Evolutionary conservation across 2,888 invertebrate genomes (phyloP), one percentile per base, ranked within the genome.

Genomic region (Dyspetes luteomarginatus): DNA sequence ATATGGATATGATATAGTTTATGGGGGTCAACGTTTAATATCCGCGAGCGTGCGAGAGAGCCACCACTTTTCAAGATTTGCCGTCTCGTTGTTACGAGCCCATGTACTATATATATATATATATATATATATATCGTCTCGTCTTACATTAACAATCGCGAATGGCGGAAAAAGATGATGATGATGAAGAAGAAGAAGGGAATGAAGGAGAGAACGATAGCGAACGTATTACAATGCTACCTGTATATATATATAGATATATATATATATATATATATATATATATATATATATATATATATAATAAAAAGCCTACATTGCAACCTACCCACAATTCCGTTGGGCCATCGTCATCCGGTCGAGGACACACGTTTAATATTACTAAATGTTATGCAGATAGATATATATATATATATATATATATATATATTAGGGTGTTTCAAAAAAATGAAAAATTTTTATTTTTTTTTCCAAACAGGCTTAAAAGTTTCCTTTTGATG

Each of bases 361-460:
- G 83, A 83, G 81, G 81, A 82, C 83, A 81, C 73, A 82, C 84
- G 86, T 82, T 87, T 88, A 83, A 85, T 84, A 87, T 87, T 87
- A 85, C 86, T 84, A 85, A 85, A 86, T 82, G 83, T 88, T 87
- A 87, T 89, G 87, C 88, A 87, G 83, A 88, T 86, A 78, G 62
- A 68, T 58, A n/a, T n/a, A n/a, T n/a, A n/a, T n/a, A n/a, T n/a
- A n/a, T n/a, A n/a, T n/a, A n/a, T n/a, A n/a, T n/a, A n/a, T n/a
- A n/a, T n/a, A n/a, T n/a, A n/a, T n/a, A n/a, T n/a, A n/a, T n/a
- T n/a, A n/a, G n/a, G n/a, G n/a, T n/a, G n/a, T n/a, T n/a, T n/a
- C n/a, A n/a, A n/a, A n/a, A n/a, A n/a, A n/a, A n/a, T n/a, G n/a
- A n/a, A n/a, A n/a, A n/a, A n/a, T n/a, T n/a, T n/a, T n/a, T n/a